These are phyloP conservation scores for Calidris pygmaea DNA, from an alignment of 2,113 vertebrate species.

Conservation along the genomic window DNA sequence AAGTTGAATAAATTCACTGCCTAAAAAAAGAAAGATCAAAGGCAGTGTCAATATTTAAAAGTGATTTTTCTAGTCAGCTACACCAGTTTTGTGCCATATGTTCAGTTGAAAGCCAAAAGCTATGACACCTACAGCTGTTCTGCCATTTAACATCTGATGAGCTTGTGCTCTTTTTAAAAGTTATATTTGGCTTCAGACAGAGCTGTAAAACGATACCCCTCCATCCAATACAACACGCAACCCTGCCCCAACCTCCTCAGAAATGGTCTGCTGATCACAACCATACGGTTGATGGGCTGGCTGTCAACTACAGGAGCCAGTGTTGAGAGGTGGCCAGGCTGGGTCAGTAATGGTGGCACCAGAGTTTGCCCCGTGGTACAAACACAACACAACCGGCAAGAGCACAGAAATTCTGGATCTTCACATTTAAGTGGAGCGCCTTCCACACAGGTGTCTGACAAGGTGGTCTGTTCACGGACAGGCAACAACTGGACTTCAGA, in stretches of 20 bases:
- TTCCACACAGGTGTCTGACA: not conserved
- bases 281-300: accelerated
- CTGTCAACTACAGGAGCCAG: not conserved
- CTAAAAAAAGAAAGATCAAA: slow-evolving; percentile 41
- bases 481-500: not conserved
- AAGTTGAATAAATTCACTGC: slow-evolving; percentile 1
- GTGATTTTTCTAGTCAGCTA: slow-evolving; percentile 18
- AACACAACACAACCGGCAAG: not conserved
- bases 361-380: accelerated
- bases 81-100: not conserved
- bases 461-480: not conserved
- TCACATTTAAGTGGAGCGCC: not conserved
- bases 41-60: slow-evolving; percentile 31
- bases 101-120: slow-evolving; percentile 16
- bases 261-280: not conserved
- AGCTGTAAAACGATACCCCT: slow-evolving; percentile 3
- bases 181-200: slow-evolving; percentile 40
- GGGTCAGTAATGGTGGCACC: not conserved
- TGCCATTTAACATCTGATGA: slow-evolving; percentile 34
- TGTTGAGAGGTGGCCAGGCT: accelerated
- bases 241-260: not conserved
- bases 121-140: slow-evolving; percentile 59
- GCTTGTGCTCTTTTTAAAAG: slow-evolving; percentile 14
- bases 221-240: not conserved
- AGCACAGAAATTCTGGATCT: not conserved